A percentile compares a stretch with the other conserved stretches of the same genome.
These are phyloP conservation scores for Macrobrachium rosenbergii DNA, from an alignment of 1,140 invertebrate species.

Conservation along the genomic window DNA sequence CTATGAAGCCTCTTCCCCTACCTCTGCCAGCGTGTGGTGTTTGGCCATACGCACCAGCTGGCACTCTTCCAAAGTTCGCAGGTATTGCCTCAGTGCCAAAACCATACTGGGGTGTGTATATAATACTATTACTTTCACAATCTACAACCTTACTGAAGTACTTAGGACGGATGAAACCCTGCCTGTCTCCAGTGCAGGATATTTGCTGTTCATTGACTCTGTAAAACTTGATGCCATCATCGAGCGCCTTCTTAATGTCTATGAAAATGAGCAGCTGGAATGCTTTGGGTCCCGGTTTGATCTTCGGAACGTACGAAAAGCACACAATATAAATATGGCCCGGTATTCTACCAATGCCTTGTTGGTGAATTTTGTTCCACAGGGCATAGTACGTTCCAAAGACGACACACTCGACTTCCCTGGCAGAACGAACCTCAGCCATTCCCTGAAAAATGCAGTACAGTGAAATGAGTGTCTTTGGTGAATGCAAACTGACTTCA, in stretches of 20 bases:
- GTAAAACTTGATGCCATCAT: constrained; percentile 45
- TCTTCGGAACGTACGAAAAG: constrained; percentile 37
- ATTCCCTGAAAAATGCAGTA: constrained; percentile 27
- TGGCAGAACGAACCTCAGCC: constrained; percentile 3
- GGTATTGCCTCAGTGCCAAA: neutral
- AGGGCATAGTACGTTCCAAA: constrained; percentile 42
- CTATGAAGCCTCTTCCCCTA: neutral
- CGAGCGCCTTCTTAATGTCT: constrained; percentile 32
- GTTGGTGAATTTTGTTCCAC: constrained; percentile 24
- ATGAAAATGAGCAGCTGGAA: constrained; percentile 46
- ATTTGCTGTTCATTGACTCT: constrained; percentile 19
- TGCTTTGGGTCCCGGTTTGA: neutral
- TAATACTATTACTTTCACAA: neutral
- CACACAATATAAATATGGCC: constrained; percentile 29
- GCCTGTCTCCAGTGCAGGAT: constrained; percentile 37
- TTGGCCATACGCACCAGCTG: neutral
- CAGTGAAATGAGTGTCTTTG: neutral
- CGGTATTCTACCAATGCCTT: constrained; percentile 9
- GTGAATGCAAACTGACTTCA: neutral
- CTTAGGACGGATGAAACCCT: constrained; percentile 17
- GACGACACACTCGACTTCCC: constrained; percentile 34
- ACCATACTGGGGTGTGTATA: constrained; percentile 15
- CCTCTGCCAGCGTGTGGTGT: constrained; percentile 6
- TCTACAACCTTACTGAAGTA: constrained; percentile 51
- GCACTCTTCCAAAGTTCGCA: neutral